These are phyloP conservation scores for Zaprionus gabonicus DNA, from an alignment of 1,140 invertebrate species.

Conservation along the genomic window DNA sequence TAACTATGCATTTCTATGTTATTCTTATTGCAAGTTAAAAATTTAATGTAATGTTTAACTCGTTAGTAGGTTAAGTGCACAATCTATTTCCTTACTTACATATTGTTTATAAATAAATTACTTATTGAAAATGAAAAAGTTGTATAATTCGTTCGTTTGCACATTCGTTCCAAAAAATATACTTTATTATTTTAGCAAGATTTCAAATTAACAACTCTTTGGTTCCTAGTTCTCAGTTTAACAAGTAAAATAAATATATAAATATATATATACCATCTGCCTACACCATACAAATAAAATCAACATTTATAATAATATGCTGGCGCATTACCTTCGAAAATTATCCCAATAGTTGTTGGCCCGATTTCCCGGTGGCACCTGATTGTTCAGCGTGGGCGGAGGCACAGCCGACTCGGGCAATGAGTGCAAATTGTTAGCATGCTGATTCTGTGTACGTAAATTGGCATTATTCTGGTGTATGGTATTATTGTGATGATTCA, in stretches of 20 bases:
- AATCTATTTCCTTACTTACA: constrained; percentile 31
- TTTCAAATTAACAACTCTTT: constrained; percentile 50
- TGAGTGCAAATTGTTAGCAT: constrained; percentile 76
- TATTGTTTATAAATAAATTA: neutral
- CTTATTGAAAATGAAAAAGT: constrained; percentile 28
- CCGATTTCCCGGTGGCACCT: constrained; percentile 93
- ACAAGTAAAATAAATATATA: constrained; percentile 13
- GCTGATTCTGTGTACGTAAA: constrained; percentile 78
- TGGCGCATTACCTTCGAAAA: constrained; percentile 90
- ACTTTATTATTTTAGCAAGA: constrained; percentile 40
- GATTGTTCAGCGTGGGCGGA: constrained; percentile 90
- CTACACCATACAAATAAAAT: constrained; percentile 27
- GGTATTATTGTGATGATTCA: constrained; percentile 84
- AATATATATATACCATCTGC: constrained; percentile 6
- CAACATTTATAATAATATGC: constrained; percentile 26
- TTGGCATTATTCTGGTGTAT: constrained; percentile 82
- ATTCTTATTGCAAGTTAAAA: neutral
- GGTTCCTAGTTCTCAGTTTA: constrained; percentile 25
- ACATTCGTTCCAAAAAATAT: constrained; percentile 25
- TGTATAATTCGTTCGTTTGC: constrained; percentile 14
- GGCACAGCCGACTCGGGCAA: constrained; percentile 59
- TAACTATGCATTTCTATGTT: neutral
- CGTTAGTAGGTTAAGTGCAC: neutral
- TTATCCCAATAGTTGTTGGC: constrained; percentile 97
- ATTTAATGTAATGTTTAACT: neutral